phyloP scores from a whole-genome alignment of 2,113 vertebrate species.

The Anseranas semipalmata region DNA sequence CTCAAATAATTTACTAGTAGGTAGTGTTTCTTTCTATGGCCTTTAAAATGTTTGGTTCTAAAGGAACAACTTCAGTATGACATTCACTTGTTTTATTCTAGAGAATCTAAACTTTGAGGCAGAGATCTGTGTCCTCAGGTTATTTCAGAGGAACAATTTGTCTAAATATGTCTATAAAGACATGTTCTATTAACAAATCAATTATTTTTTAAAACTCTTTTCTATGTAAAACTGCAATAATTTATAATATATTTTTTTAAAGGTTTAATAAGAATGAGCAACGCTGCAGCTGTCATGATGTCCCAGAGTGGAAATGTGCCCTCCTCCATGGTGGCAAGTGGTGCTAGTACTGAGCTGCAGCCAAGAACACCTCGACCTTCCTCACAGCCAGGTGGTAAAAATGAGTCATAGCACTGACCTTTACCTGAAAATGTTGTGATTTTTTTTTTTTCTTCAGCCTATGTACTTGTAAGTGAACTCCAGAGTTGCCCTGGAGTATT shows the following conservation, averaged over 20 bases:
- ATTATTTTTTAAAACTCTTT: not conserved
- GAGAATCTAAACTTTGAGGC: not conserved
- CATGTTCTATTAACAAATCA: not conserved
- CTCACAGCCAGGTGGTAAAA: constrained; percentile 87
- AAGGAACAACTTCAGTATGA: not conserved
- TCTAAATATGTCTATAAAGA: not conserved
- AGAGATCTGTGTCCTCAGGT: not conserved
- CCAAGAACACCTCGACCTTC: constrained; percentile 87
- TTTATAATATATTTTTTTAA: not conserved
- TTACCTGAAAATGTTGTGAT: not conserved
- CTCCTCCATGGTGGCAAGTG: constrained; percentile 84
- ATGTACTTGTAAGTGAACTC: not conserved
- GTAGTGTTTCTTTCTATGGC: not conserved
- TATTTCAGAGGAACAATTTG: not conserved
- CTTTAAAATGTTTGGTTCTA: not conserved
- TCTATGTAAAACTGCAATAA: not conserved
- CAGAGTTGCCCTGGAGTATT: not conserved
- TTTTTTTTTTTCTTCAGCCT: not conserved
- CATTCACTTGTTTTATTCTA: not conserved
- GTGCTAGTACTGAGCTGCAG: constrained; percentile 88
- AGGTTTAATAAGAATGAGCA: constrained; percentile 89
- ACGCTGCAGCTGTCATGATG: constrained; percentile 87
- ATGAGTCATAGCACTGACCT: not conserved
- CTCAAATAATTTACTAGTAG: not conserved
- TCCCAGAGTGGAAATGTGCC: constrained; percentile 85